A percentile compares a stretch with the other conserved stretches of the same genome.
Evolutionary conservation across 30 jellyfish, hydroid and myxozoan species (phyloP).

Genomic region (Chrysaora quinquecirrha): DNA sequence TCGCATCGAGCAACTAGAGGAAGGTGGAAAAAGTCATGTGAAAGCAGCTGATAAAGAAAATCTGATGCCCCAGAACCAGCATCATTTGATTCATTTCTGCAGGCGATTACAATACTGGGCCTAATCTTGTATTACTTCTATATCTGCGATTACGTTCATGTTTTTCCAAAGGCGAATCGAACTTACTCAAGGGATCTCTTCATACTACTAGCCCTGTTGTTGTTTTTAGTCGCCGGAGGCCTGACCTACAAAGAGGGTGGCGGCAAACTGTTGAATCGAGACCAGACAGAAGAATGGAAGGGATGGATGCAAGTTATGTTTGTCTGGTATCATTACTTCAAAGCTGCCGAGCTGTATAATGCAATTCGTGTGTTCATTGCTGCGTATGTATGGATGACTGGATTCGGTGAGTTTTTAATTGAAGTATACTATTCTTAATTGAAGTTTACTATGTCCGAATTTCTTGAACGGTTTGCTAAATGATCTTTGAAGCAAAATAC

Average conservation of each 20-base stretch:
- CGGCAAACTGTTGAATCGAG: constrained; percentile 84
- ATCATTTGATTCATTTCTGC: constrained; percentile 51
- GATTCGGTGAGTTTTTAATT: constrained; percentile 74
- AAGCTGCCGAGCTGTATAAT: constrained; percentile 95
- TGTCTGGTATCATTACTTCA: constrained; percentile 97
- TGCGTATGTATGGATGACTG: constrained; percentile 99
- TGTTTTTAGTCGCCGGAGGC: constrained; percentile 70
- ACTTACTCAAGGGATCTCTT: constrained; percentile 90
- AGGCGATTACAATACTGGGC: constrained; percentile 67
- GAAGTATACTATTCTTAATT: not conserved
- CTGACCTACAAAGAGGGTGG: constrained; percentile 43
- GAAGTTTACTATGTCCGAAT: no score
- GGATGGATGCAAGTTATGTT: constrained; percentile 99
- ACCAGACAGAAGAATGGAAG: constrained; percentile 98
- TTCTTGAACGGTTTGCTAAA: no score
- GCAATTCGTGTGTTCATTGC: constrained; percentile 92
- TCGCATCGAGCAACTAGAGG: not conserved
- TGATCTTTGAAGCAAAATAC: no score
- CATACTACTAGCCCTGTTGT: constrained; percentile 49
- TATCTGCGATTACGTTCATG: constrained; percentile 89
- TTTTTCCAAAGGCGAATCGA: constrained; percentile 85
- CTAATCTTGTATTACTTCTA: constrained; percentile 84
- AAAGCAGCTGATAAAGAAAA: not conserved
- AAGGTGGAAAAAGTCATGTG: not conserved
- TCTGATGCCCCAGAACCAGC: constrained; percentile 18